Conservation (phyloP, 2,113 vertebrate genomes). For the Athene cunicularia region DNA sequence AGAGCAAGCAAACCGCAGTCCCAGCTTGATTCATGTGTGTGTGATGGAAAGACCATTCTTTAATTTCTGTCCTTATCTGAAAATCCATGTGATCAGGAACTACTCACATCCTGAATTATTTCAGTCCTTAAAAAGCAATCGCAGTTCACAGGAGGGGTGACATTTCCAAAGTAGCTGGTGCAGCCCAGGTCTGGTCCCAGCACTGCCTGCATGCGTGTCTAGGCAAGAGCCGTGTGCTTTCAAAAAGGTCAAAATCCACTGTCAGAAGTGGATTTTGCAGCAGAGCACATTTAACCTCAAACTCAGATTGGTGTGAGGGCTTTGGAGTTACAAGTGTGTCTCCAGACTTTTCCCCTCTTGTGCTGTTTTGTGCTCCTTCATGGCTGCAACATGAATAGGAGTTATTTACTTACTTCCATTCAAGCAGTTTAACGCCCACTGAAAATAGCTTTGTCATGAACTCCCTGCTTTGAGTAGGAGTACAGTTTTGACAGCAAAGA, state of each 20-base stretch:
- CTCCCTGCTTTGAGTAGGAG: background rate
- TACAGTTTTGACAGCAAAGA: background rate
- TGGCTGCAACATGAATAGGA: background rate
- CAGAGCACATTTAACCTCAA: background rate
- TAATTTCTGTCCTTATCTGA: background rate
- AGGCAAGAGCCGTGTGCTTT: background rate
- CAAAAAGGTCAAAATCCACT: background rate
- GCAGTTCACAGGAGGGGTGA: background rate
- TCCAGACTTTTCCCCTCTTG: background rate
- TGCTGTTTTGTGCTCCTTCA: rapidly evolving
- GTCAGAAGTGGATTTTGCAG: background rate
- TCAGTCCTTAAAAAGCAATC: background rate
- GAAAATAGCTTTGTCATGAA: background rate
- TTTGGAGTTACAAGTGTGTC: background rate
- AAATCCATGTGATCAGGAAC: background rate
- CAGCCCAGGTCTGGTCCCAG: background rate
- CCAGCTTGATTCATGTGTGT: background rate
- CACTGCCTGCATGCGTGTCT: rapidly evolving
- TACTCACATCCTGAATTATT: background rate
- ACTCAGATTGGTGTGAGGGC: background rate
- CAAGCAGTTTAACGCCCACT: background rate
- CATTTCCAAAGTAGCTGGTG: background rate
- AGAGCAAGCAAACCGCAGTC: background rate
- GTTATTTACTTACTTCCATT: background rate
- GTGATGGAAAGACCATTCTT: rapidly evolving